Evolutionary conservation across 1,140 invertebrate species (phyloP).

Genomic region (Diabrotica virgifera): DNA sequence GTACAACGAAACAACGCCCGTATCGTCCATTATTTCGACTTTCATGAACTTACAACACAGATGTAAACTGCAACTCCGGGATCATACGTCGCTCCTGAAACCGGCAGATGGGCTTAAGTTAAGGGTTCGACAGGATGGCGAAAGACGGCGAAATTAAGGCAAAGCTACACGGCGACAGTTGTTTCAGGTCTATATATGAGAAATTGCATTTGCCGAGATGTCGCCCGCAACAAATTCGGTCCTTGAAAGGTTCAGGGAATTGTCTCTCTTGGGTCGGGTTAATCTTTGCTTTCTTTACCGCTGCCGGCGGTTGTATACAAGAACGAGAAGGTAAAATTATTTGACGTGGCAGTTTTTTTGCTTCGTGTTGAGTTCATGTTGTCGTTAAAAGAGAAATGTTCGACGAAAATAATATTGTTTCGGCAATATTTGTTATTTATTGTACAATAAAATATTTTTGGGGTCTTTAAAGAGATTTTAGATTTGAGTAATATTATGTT

Average conservation of each 20-base stretch:
- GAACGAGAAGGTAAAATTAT: not conserved
- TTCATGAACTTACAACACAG: not conserved
- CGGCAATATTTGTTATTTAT: too few species aligned
- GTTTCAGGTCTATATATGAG: conserved; percentile 7
- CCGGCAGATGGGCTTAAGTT: conserved; percentile 4
- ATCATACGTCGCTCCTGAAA: not conserved
- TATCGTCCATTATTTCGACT: not conserved
- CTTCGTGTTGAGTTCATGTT: too few species aligned
- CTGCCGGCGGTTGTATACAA: not conserved
- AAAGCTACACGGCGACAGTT: conserved; percentile 7
- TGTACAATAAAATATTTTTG: too few species aligned
- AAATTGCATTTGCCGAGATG: conserved; percentile 4
- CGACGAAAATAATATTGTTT: too few species aligned
- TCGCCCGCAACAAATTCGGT: conserved; percentile 10
- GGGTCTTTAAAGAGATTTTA: too few species aligned
- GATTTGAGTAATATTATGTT: too few species aligned
- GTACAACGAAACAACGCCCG: not conserved
- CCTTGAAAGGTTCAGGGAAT: not conserved
- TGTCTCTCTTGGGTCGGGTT: not conserved
- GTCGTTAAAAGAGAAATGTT: too few species aligned
- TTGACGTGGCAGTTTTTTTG: not conserved
- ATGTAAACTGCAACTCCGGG: not conserved
- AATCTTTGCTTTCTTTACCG: not conserved
- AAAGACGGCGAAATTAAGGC: conserved; percentile 10
- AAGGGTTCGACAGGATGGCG: conserved; percentile 11